These are phyloP conservation scores for Sebastes minor DNA, from an alignment of 2,797 vertebrate species.

Conservation along the genomic window DNA sequence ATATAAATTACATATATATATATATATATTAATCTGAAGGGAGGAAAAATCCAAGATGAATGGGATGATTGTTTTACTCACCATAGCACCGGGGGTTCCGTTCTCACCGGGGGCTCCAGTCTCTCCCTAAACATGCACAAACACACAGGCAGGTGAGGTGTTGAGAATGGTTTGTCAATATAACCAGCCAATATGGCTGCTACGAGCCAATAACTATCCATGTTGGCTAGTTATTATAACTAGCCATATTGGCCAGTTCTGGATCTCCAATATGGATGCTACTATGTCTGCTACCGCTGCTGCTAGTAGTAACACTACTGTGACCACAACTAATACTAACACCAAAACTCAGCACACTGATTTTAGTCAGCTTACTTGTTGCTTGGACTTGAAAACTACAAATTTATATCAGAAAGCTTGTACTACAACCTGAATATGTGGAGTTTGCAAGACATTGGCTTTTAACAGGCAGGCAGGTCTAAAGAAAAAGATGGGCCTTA, in stretches of 20 bases:
- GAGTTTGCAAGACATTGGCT: neutral
- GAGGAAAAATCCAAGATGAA: neutral
- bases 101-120: constrained; percentile 93
- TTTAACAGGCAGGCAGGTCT: neutral
- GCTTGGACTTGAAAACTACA: neutral
- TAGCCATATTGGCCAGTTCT: neutral
- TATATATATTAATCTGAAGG: neutral
- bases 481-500: neutral
- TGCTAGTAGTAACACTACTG: neutral
- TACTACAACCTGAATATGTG: neutral
- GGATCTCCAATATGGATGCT: neutral
- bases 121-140: constrained; percentile 86
- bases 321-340: neutral
- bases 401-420: no score
- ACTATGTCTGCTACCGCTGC: neutral
- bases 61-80: constrained; percentile 71
- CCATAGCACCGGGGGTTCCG: constrained; percentile 95
- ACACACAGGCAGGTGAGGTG: constrained; percentile 9
- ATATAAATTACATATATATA: neutral
- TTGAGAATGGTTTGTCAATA: neutral
- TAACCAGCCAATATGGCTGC: neutral
- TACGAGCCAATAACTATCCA: neutral
- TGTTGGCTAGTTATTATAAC: neutral
- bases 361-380: neutral
- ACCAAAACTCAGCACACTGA: neutral